phyloP scores from a whole-genome alignment of 2,888 invertebrate genomes.

The Phortica magna region DNA sequence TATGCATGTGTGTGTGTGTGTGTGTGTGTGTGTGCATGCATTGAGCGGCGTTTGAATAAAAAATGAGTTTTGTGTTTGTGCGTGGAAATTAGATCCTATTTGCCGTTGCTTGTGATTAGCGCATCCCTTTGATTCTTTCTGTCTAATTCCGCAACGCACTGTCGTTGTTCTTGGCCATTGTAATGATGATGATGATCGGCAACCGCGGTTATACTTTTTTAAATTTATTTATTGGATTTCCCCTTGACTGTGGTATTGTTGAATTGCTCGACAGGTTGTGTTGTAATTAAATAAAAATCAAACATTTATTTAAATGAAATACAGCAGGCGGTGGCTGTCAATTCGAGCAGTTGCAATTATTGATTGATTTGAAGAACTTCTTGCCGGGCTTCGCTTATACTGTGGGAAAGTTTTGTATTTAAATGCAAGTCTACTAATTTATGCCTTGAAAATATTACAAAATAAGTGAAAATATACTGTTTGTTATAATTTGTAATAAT shows the following conservation, averaged over 20 bases:
- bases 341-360: not conserved
- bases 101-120: constrained; percentile 72
- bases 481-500: no score
- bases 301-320: constrained; percentile 75
- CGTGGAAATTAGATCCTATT: constrained; percentile 75
- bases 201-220: constrained; percentile 53
- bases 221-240: constrained; percentile 19
- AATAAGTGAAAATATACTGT: no score
- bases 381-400: not conserved
- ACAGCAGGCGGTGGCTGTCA: constrained; percentile 66
- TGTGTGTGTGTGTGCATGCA: constrained; percentile 14
- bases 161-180: not conserved
- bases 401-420: not conserved
- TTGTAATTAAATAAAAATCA: constrained; percentile 75
- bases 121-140: constrained; percentile 62
- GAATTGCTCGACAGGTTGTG: constrained; percentile 39
- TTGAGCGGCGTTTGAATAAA: constrained; percentile 46
- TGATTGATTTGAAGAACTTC: not conserved
- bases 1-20: not conserved
- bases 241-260: constrained; percentile 17
- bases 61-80: constrained; percentile 50
- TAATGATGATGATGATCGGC: constrained; percentile 37
- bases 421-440: not conserved
- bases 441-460: no score
- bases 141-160: constrained; percentile 21